These are phyloP conservation scores for Phylloscopus trochilus DNA, from an alignment of 2,113 vertebrate genomes.

Conservation along the genomic window DNA sequence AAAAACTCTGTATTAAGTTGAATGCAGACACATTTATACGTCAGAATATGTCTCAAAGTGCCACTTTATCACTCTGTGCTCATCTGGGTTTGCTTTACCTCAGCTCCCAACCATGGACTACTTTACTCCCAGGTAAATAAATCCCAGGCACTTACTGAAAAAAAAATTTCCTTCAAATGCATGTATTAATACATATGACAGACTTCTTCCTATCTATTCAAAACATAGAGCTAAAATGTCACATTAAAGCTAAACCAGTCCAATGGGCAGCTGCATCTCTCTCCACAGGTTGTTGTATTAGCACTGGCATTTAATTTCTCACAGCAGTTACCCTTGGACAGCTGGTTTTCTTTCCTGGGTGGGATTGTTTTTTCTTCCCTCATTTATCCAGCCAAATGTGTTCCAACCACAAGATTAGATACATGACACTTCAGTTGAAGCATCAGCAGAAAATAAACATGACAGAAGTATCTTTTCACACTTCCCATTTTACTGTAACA, in stretches of 20 bases:
- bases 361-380: background rate
- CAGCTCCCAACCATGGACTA: background rate
- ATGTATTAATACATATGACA: background rate
- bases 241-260: background rate
- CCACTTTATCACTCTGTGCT: background rate
- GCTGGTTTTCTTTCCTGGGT: background rate
- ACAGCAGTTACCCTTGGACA: background rate
- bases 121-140: background rate
- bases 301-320: background rate
- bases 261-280: background rate
- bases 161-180: background rate
- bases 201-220: background rate
- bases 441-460: background rate
- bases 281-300: background rate
- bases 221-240: background rate
- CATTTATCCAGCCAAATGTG: background rate
- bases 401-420: background rate
- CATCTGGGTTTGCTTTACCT: background rate
- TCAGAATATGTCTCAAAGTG: background rate
- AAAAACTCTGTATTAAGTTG: background rate
- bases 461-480: background rate
- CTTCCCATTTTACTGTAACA: background rate
- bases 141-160: background rate
- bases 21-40: background rate
- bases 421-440: background rate